These are phyloP conservation scores for Ichneumon xanthorius DNA, from an alignment of 2,888 invertebrate species.

Conservation along the genomic window DNA sequence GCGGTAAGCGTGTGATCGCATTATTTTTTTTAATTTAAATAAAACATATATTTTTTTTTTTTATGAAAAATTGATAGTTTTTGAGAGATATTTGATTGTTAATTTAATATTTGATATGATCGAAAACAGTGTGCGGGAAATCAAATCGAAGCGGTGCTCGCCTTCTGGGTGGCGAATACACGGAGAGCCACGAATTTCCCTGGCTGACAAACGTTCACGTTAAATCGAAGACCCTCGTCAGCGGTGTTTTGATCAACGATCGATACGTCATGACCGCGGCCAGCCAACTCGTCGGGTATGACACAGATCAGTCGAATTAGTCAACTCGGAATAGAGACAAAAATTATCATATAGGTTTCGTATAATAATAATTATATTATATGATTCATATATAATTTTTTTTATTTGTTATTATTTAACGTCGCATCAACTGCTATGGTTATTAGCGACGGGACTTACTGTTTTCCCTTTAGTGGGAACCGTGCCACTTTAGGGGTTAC, in stretches of 20 bases:
- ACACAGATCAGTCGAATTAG: conserved; percentile 2
- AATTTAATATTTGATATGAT: neutral
- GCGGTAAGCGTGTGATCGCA: conserved; percentile 75
- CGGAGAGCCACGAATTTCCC: conserved; percentile 86
- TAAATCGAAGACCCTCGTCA: conserved; percentile 80
- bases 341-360: neutral
- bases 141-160: conserved; percentile 84
- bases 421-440: too few species aligned
- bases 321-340: conserved; percentile 15
- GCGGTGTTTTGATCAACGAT: conserved; percentile 87
- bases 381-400: conserved; percentile 10
- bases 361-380: too few species aligned
- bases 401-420: too few species aligned
- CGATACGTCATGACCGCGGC: conserved; percentile 87
- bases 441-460: too few species aligned
- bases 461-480: too few species aligned
- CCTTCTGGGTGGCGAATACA: conserved; percentile 85
- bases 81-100: neutral
- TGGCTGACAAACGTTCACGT: conserved; percentile 86
- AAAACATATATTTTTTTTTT: neutral
- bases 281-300: conserved; percentile 85
- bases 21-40: neutral
- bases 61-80: neutral
- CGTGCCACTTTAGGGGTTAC: too few species aligned
- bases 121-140: conserved; percentile 84